A percentile compares a stretch with the other conserved stretches of the same genome.
Evolutionary conservation across 2,797 vertebrate species (phyloP).

Genomic region (Nothura maculosa): DNA sequence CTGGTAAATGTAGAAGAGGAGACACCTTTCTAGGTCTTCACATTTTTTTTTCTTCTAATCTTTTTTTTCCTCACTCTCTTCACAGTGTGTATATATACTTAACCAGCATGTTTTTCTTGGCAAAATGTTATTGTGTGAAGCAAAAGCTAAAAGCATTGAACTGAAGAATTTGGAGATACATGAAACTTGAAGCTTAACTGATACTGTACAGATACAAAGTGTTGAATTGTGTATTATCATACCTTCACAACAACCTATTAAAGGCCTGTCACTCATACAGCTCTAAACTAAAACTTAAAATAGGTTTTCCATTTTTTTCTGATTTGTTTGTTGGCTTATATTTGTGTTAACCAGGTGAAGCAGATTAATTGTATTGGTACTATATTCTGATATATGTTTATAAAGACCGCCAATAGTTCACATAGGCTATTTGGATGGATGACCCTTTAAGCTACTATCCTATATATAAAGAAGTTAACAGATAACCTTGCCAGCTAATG

Average conservation of each 20-base stretch:
- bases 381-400: background rate
- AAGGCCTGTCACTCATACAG: background rate
- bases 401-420: background rate
- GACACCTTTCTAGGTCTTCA: background rate
- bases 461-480: constrained; percentile 5
- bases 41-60: background rate
- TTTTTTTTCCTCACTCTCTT: background rate
- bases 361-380: background rate
- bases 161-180: background rate
- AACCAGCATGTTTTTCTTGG: background rate
- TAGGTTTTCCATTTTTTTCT: background rate
- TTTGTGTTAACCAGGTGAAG: background rate
- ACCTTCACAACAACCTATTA: background rate
- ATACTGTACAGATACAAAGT: background rate
- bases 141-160: background rate
- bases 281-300: background rate
- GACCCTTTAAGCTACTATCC: background rate
- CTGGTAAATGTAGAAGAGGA: background rate
- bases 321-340: background rate
- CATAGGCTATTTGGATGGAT: background rate
- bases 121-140: background rate
- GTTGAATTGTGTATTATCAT: background rate
- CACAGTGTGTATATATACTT: fast-evolving
- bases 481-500: background rate
- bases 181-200: background rate